phyloP scores from a whole-genome alignment of 2,797 vertebrate genomes.

The Pseudochirops cupreus region DNA sequence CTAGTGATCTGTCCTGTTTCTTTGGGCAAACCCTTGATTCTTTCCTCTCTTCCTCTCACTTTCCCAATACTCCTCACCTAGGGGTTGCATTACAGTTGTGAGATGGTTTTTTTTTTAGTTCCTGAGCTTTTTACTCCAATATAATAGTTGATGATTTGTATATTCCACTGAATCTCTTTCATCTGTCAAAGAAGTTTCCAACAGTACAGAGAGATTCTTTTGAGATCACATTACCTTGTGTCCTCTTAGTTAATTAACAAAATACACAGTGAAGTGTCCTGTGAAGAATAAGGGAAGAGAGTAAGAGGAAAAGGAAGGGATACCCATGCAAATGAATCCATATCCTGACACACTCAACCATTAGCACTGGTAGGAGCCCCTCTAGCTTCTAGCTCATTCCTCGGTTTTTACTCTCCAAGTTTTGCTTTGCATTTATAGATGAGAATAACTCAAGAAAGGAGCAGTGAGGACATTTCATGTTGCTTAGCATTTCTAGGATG shows the following conservation, averaged over 20 bases:
- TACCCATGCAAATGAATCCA: not conserved
- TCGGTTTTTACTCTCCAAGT: not conserved
- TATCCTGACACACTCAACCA: not conserved
- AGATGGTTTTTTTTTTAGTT: not conserved
- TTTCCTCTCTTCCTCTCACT: not conserved
- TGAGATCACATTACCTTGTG: not conserved
- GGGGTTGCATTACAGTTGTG: not conserved
- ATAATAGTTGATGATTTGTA: no score
- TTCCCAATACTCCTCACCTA: not conserved
- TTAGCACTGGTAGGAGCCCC: not conserved
- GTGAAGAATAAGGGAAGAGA: not conserved
- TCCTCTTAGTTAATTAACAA: not conserved
- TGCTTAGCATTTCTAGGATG: constrained; percentile 35
- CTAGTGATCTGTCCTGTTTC: not conserved
- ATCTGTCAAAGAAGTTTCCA: not conserved
- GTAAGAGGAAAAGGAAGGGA: not conserved
- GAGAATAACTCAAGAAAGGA: not conserved
- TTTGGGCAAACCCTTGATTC: not conserved
- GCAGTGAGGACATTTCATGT: not conserved
- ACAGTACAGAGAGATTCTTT: not conserved
- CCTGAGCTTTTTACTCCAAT: not conserved
- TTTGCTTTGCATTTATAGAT: not conserved
- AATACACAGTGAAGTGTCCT: not conserved
- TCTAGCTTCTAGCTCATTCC: not conserved
- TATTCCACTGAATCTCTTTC: not conserved